Evolutionary conservation across 2,797 vertebrate genomes (phyloP).

Genomic region (Chelidonichthys spinosus): DNA sequence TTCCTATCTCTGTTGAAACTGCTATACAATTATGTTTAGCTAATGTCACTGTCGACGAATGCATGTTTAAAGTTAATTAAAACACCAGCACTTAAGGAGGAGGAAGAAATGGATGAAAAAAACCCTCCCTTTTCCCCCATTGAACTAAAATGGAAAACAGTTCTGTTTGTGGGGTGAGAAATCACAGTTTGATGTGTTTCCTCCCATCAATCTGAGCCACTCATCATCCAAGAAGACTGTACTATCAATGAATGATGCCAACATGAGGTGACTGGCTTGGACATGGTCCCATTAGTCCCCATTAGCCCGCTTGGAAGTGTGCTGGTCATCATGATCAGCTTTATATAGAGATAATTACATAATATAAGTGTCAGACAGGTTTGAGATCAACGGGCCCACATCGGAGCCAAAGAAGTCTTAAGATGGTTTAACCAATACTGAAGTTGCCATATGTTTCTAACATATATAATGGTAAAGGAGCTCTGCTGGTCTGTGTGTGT

Average conservation of each 20-base stretch:
- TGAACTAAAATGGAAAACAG: not conserved
- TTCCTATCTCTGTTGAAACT: not conserved
- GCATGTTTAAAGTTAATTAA: not conserved
- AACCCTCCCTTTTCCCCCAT: not conserved
- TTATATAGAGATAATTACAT: not conserved
- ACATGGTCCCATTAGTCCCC: conserved; percentile 44
- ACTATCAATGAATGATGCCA: conserved; percentile 3
- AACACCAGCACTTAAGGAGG: not conserved
- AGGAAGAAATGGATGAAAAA: too few species aligned
- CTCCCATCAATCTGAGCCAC: not conserved
- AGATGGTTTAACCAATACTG: conserved; percentile 7
- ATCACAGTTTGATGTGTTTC: not conserved
- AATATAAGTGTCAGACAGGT: not conserved
- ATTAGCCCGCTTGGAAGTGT: conserved; percentile 12
- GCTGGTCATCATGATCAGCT: conserved; percentile 1
- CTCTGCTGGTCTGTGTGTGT: conserved; percentile 13
- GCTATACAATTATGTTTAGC: not conserved
- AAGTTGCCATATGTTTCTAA: conserved; percentile 46
- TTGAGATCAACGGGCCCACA: conserved; percentile 14
- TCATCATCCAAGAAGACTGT: conserved; percentile 6
- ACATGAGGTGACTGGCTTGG: conserved; percentile 31
- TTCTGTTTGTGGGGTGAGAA: too few species aligned
- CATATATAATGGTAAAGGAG: conserved; percentile 4
- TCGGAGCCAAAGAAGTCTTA: conserved; percentile 13
- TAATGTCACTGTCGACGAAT: not conserved